A percentile compares a stretch with the other conserved stretches of the same genome.
These are phyloP conservation scores for Aphelinus certus DNA, from an alignment of 1,140 invertebrate species.

Conservation along the genomic window DNA sequence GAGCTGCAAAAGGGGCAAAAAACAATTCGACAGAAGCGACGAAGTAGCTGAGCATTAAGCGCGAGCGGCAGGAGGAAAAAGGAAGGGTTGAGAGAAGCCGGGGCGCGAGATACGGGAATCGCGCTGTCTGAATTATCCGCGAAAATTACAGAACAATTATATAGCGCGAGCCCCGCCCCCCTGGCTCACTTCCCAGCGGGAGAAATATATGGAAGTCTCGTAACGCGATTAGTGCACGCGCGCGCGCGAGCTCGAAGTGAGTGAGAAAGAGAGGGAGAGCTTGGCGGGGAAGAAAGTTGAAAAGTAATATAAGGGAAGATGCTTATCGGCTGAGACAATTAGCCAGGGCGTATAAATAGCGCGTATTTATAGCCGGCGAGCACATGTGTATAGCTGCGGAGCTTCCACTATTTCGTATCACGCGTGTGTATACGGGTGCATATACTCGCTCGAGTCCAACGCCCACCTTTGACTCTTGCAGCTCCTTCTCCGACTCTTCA, in stretches of 20 bases:
- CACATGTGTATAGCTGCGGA: neutral
- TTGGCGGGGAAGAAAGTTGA: conserved; percentile 54
- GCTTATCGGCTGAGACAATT: conserved; percentile 64
- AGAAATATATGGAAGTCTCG: conserved; percentile 21
- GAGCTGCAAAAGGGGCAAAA: neutral
- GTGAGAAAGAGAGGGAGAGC: conserved; percentile 31
- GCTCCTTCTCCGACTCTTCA: conserved; percentile 42
- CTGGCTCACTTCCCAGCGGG: conserved; percentile 19
- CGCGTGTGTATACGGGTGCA: too few species aligned
- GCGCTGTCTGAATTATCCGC: conserved; percentile 27
- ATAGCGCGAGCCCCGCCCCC: neutral
- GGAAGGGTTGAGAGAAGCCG: too few species aligned
- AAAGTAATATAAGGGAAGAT: conserved; percentile 64
- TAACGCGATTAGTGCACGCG: neutral
- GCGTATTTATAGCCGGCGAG: conserved; percentile 59
- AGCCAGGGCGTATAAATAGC: conserved; percentile 63
- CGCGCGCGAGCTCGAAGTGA: neutral
- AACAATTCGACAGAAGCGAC: conserved; percentile 16
- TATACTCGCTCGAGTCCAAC: neutral
- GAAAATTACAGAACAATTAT: conserved; percentile 40
- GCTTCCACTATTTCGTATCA: neutral
- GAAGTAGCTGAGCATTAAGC: neutral
- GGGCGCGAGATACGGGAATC: conserved; percentile 18
- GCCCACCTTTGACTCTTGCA: conserved; percentile 32
- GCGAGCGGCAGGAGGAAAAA: too few species aligned